phyloP scores from a whole-genome alignment of 2,113 vertebrate genomes.

The Geococcyx californianus region DNA sequence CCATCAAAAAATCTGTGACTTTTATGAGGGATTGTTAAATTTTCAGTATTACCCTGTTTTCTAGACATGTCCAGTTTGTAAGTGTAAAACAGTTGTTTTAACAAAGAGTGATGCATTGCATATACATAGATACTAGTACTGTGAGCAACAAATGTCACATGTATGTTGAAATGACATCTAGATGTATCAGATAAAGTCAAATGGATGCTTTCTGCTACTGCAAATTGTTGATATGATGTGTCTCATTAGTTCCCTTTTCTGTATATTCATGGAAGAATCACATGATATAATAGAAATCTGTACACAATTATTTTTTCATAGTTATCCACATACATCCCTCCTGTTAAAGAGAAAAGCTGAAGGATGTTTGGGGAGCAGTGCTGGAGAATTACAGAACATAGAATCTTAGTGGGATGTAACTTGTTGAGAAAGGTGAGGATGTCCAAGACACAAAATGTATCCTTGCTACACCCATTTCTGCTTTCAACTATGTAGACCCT shows the following conservation, averaged over 20 bases:
- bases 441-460: fast-evolving
- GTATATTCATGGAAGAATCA: neutral
- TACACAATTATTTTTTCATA: neutral
- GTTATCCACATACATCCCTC: neutral
- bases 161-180: neutral
- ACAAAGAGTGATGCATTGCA: neutral
- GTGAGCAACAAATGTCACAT: neutral
- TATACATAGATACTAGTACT: neutral
- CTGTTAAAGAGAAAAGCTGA: neutral
- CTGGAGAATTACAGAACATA: neutral
- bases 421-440: neutral
- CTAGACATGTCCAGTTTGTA: neutral
- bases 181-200: neutral
- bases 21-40: conserved; percentile 1
- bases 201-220: neutral
- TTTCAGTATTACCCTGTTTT: neutral
- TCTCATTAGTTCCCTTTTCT: neutral
- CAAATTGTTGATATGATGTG: neutral
- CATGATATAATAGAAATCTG: neutral
- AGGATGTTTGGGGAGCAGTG: neutral
- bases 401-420: neutral
- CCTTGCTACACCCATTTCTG: neutral
- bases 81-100: neutral
- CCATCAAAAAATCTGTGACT: neutral
- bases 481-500: neutral